Percentiles rank a stretch among this genome's conserved stretches.
Conservation (phyloP, 2,797 vertebrate species). For the Micrastur ruficollis region DNA sequence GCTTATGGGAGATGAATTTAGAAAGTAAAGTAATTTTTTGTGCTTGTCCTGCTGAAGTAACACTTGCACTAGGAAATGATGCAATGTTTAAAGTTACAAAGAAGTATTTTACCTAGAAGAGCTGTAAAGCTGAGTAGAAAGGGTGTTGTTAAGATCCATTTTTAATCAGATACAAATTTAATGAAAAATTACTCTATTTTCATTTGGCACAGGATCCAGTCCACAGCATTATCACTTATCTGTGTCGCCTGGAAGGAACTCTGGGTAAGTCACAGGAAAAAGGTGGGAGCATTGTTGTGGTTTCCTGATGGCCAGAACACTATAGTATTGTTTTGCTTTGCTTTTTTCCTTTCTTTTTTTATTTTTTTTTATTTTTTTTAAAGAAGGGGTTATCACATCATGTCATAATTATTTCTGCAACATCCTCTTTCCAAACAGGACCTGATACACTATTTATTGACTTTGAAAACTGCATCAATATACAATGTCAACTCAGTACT, state of each 20-base stretch:
- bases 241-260: slow-evolving; percentile 93
- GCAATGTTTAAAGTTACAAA: background rate
- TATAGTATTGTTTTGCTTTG: slow-evolving; percentile 79
- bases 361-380: background rate
- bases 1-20: background rate
- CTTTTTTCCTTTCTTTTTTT: slow-evolving; percentile 66
- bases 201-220: slow-evolving; percentile 65
- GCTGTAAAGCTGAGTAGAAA: background rate
- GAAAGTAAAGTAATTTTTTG: background rate
- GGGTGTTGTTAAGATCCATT: background rate
- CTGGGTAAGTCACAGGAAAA: slow-evolving; percentile 93
- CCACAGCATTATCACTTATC: slow-evolving; percentile 81
- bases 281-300: slow-evolving; percentile 92
- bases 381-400: slow-evolving; percentile 51
- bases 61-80: background rate
- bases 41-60: background rate
- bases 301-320: slow-evolving; percentile 87
- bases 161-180: slow-evolving; percentile 65
- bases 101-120: background rate
- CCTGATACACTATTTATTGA: slow-evolving; percentile 71
- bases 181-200: slow-evolving; percentile 62
- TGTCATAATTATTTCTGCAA: slow-evolving; percentile 75
- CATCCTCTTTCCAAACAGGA: slow-evolving; percentile 77
- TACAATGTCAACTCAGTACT: background rate
- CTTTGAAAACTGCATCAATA: slow-evolving; percentile 65